Base-by-base conservation (phyloP, 2,797 vertebrate genomes). In the Dryobates pubescens region DNA sequence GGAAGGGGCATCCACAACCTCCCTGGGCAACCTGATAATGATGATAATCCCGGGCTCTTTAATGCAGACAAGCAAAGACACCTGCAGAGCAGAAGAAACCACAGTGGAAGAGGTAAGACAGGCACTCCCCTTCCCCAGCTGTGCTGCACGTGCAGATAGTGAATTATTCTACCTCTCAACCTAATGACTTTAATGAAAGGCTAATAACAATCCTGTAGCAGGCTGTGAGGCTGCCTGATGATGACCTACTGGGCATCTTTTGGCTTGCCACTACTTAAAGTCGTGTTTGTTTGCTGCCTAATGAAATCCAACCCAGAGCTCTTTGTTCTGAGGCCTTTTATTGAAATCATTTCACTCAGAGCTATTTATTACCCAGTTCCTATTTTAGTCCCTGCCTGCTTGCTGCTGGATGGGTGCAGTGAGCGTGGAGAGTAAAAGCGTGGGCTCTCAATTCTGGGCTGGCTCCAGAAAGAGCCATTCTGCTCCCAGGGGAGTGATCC, bases 371-470 rank as follows among this genome's bases (percentile, higher is more conserved):
- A 43, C 17, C 65, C 63, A 5, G 8, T 6, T 81, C 29, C 77
- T 77, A 6, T 8, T 38, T 74, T 4, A 15, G 30, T 27, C 38
- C 10, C 36, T 2, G 7, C 10, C 38, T 29, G 20, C 76, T 73
- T 26, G 51, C 53, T 62, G 61, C 67, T 54, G 4, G 6, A n/a
- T 0, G 17, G 41, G 19, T 17, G 30, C 20, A 13, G n/a, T 1
- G 13, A 32, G 34, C 0, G 1, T 23, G 67, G 7, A 8, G 45
- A 63, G 29, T 17, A 19, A 34, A 59, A 77, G 15, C 0, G 0
- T 8, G 47, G 34, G 8, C 27, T 65, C 45, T 59, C 54, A 29
- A 2, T 34, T 30, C 30, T 32, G 32, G 5, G 11, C 2, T 12
- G 38, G 32, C 34, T 82, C 29, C 16, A 1, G 43, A 30, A 75